These are phyloP conservation scores for Oscheius sp. DNA, from an alignment of 2,888 invertebrate species.

Conservation along the genomic window DNA sequence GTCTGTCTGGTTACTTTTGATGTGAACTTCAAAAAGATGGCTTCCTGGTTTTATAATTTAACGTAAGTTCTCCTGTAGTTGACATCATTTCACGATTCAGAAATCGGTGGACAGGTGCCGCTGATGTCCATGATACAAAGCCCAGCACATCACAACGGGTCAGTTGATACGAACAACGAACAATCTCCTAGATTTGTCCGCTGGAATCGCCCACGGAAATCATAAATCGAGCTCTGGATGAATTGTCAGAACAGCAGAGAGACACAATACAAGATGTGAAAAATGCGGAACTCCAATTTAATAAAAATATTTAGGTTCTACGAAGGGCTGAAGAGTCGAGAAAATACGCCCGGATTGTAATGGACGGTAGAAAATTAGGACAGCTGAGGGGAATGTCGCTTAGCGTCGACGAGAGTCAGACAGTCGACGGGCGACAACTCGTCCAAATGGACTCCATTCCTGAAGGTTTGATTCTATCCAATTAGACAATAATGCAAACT, in stretches of 20 bases:
- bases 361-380: conserved; percentile 50
- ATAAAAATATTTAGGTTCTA: conserved; percentile 47
- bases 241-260: conserved; percentile 24
- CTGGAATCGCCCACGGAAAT: conserved; percentile 11
- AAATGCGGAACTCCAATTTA: neutral
- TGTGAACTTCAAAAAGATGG: conserved; percentile 7
- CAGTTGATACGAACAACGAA: too few relatives aligned
- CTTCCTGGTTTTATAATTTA: conserved; percentile 22
- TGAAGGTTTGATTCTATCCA: conserved; percentile 54
- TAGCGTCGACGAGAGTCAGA: conserved; percentile 3
- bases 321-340: conserved; percentile 62
- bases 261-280: conserved; percentile 23
- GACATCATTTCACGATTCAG: neutral
- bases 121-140: too few relatives aligned
- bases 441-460: conserved; percentile 70
- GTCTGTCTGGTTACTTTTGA: neutral
- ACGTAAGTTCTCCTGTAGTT: neutral
- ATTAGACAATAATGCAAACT: neutral
- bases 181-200: neutral
- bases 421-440: conserved; percentile 26
- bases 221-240: conserved; percentile 21
- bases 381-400: neutral
- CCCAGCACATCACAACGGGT: neutral
- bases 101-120: conserved; percentile 1
- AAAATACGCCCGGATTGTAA: conserved; percentile 57